Conservation (phyloP, 2,888 invertebrate species). For the Camponotus fellah region DNA sequence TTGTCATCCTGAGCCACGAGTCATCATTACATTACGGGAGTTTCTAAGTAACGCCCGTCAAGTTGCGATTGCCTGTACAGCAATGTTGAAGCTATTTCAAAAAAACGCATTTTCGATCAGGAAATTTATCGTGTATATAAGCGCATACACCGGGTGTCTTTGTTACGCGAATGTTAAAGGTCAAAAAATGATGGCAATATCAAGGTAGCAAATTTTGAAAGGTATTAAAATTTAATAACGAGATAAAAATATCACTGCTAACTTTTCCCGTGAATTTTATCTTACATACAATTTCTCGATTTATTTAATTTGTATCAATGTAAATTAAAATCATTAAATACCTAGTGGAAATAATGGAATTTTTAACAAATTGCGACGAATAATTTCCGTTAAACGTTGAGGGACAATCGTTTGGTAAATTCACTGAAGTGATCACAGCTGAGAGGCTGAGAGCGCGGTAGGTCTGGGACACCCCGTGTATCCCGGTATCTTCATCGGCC, state of each 20-base stretch:
- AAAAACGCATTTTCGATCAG: conserved; percentile 8
- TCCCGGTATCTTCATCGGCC: conserved; percentile 75
- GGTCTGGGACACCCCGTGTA: conserved; percentile 59
- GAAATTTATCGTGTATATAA: not conserved
- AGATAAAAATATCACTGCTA: not conserved
- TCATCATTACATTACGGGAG: conserved; percentile 53
- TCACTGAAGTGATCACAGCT: conserved; percentile 9
- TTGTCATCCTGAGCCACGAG: conserved; percentile 43
- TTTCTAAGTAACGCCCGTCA: conserved; percentile 50
- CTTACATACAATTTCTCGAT: not conserved
- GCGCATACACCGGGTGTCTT: conserved; percentile 18
- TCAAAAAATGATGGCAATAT: not conserved
- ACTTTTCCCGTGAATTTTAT: not conserved
- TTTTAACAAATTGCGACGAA: not conserved
- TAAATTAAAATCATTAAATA: not conserved
- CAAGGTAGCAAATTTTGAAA: not conserved
- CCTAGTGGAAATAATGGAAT: not conserved
- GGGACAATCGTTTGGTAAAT: conserved; percentile 22
- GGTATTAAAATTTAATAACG: not conserved
- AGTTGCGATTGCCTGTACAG: conserved; percentile 39
- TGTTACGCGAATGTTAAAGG: not conserved
- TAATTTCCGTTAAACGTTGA: conserved; percentile 4
- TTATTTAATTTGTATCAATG: not conserved
- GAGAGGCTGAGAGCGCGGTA: conserved; percentile 48
- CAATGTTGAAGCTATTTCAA: not conserved